Base-by-base conservation (phyloP, 2,797 vertebrate species). In the Zenarchopterus dispar region DNA sequence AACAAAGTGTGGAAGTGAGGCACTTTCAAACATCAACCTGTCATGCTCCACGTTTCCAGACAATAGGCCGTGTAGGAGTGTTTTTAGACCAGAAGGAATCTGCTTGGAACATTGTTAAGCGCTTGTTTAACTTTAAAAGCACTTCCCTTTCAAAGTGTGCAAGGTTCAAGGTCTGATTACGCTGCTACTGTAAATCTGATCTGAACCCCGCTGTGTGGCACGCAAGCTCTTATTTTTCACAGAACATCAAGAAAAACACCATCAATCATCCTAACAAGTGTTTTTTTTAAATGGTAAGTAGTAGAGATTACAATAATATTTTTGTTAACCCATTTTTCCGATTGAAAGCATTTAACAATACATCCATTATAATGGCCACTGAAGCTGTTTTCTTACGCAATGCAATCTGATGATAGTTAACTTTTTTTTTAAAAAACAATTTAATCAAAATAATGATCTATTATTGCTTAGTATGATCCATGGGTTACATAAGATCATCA, bases 1-100 rank as follows among this genome's bases (percentile, higher is more conserved):
- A 85, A 86, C 85, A 86, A 84, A 82, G 77, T 82, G 85, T 87
- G 90, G 85, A 88, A 90, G 78, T 70, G 80, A 65, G 74, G 46
- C 70, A 67, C 81, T 85, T 70, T 77, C 21, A 82, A 78, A 69
- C 36, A 67, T 69, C 85, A 65, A 47, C 47, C 62, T 80, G 73
- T 78, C 39, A 41, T 47, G 80, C 78, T 81, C 80, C 72, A 80
- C 77, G 53, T 72, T 76, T 28, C 53, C 53, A 56, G 68, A 88
- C 85, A 90, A 89, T 85, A 75, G 80, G 59, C 65, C 4, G 17
- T 65, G 1, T 36, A 23, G 77, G 56, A n/a, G 73, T 84, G 83
- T 84, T 86, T 89, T 87, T 75, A 82, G 47, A 77, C 59, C 59
- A 68, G 33, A 39, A 58, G 57, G 68, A 70, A 74, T 81, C 62